These are phyloP conservation scores for Gallirallus australis DNA, from an alignment of 2,797 vertebrate species.

Conservation along the genomic window DNA sequence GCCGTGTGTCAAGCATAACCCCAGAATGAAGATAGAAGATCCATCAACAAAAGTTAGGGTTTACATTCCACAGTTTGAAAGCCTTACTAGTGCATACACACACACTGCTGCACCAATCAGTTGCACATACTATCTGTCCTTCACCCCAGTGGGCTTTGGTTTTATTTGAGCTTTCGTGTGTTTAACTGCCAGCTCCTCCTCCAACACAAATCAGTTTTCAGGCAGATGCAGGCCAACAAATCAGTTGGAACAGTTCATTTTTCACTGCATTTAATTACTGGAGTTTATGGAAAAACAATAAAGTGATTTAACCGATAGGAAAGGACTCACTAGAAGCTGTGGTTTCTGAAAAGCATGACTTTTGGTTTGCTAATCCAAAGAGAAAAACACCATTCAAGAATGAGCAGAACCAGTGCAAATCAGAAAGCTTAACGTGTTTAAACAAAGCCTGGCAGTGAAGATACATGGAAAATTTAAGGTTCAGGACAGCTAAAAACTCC, in stretches of 20 bases:
- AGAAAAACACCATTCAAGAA: not conserved
- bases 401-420: not conserved
- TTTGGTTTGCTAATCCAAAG: not conserved
- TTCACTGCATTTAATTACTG: not conserved
- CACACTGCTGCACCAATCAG: not conserved
- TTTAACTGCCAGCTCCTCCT: not conserved
- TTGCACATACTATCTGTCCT: not conserved
- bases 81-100: not conserved
- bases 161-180: not conserved
- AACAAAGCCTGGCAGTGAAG: not conserved
- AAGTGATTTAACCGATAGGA: not conserved
- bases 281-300: not conserved
- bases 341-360: not conserved
- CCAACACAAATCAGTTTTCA: not conserved
- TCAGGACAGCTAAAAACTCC: not conserved
- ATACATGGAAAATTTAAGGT: not conserved
- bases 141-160: not conserved
- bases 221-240: not conserved
- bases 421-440: not conserved
- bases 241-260: not conserved
- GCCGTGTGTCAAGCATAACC: not conserved
- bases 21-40: not conserved
- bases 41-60: not conserved
- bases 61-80: not conserved
- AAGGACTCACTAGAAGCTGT: not conserved